These are phyloP conservation scores for Solenopsis fugax DNA, from an alignment of 1,140 invertebrate genomes.

Conservation along the genomic window DNA sequence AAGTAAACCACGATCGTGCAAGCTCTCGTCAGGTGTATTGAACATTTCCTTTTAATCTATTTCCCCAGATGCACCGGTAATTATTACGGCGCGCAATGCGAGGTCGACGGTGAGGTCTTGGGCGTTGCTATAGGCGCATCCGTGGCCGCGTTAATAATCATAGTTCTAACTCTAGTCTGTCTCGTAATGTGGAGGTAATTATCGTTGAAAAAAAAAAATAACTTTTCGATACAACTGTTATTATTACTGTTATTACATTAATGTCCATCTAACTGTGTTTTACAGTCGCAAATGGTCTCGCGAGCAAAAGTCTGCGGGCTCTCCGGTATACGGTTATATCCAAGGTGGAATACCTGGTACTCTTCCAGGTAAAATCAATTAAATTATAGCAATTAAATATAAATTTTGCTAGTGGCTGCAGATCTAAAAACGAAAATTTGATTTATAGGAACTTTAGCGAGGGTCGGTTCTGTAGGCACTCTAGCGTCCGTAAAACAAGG, in stretches of 20 bases:
- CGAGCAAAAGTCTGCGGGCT: constrained; percentile 93
- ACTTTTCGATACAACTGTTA: not conserved
- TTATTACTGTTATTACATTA: not conserved
- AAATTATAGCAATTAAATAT: not conserved
- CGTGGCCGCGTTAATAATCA: constrained; percentile 94
- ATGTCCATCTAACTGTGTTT: constrained; percentile 43
- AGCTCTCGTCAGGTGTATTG: not conserved
- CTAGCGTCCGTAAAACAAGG: constrained; percentile 88
- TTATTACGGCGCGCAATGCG: constrained; percentile 95
- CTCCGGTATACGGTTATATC: constrained; percentile 94
- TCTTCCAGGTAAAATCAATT: constrained; percentile 77
- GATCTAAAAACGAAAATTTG: not conserved
- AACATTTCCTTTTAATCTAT: constrained; percentile 49
- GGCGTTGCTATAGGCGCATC: constrained; percentile 96
- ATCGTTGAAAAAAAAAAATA: not conserved
- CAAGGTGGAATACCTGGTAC: constrained; percentile 88
- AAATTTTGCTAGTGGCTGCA: not conserved
- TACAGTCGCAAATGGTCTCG: constrained; percentile 94
- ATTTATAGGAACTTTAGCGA: constrained; percentile 79
- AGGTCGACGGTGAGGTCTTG: constrained; percentile 96
- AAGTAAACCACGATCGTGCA: constrained; percentile 79
- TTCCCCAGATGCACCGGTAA: constrained; percentile 91
- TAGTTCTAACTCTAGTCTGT: constrained; percentile 94
- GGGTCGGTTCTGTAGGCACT: constrained; percentile 86
- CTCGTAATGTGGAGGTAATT: constrained; percentile 95